Conservation (phyloP, 2,113 vertebrate genomes). For the Athene cunicularia region DNA sequence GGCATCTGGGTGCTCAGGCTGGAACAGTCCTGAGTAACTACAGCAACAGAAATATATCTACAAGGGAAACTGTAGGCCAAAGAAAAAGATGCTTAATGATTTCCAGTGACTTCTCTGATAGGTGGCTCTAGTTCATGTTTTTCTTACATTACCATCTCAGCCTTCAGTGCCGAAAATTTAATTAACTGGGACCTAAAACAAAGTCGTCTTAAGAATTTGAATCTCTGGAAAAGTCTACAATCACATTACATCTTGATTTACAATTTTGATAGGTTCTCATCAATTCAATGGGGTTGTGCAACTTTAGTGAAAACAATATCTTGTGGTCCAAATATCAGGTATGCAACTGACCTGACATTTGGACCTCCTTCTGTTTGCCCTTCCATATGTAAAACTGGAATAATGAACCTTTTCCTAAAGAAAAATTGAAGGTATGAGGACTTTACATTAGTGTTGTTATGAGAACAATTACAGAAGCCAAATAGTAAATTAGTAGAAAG, state of each 20-base stretch:
- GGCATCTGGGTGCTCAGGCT: not conserved
- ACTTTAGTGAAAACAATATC: not conserved
- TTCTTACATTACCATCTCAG: not conserved
- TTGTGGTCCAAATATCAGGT: not conserved
- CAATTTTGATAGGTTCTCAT: not conserved
- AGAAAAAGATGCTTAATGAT: not conserved
- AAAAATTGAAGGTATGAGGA: not conserved
- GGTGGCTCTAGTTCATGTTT: not conserved
- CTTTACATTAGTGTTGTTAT: not conserved
- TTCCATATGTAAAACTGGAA: not conserved
- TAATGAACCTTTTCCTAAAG: not conserved
- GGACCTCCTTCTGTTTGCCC: not conserved
- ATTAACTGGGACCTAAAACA: not conserved
- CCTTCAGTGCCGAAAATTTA: not conserved
- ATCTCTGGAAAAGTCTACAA: not conserved
- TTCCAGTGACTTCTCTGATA: not conserved
- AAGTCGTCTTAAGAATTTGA: not conserved
- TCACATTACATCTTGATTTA: not conserved
- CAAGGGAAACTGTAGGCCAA: not conserved
- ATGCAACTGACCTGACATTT: not conserved
- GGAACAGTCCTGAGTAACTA: not conserved
- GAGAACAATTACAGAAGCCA: not conserved
- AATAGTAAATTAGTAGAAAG: not conserved
- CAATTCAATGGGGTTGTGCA: not conserved
- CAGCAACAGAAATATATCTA: not conserved